Evolutionary conservation across 2,113 vertebrate species (phyloP).

Genomic region (Ailuropoda melanoleuca): DNA sequence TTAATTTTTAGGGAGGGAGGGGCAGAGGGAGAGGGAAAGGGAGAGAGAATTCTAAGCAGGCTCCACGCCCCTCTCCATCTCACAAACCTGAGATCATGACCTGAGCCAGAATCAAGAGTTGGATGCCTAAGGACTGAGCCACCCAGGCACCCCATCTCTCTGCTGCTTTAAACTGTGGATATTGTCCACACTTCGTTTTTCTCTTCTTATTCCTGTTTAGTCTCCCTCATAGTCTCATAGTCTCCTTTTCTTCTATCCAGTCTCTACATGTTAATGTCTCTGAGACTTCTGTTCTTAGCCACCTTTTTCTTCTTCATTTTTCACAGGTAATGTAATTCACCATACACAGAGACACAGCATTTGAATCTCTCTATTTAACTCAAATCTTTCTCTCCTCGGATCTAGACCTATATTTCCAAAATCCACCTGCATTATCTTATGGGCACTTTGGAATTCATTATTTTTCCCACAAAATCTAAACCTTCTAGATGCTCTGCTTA

Average conservation of each 20-base stretch:
- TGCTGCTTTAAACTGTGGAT: constrained; percentile 1
- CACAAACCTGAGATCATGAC: not conserved
- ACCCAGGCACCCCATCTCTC: not conserved
- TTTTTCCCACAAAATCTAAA: not conserved
- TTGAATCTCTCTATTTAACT: constrained; percentile 10
- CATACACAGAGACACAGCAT: not conserved
- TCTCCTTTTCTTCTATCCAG: not conserved
- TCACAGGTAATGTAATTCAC: not conserved
- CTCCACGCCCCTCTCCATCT: not conserved
- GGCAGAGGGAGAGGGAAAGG: not conserved
- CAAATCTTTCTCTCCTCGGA: not conserved
- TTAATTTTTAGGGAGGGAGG: not conserved
- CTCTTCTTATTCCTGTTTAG: not conserved
- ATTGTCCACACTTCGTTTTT: not conserved
- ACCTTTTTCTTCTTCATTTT: not conserved
- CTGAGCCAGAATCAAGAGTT: not conserved
- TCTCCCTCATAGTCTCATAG: not conserved
- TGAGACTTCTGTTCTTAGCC: not conserved
- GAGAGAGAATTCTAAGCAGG: not conserved
- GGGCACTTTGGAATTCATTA: not conserved
- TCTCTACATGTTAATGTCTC: not conserved
- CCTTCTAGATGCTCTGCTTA: not conserved
- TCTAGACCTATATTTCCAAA: not conserved
- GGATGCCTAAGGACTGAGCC: not conserved
- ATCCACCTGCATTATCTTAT: not conserved